phyloP scores from a whole-genome alignment of 2,797 vertebrate species.

The Macropodus opercularis region DNA sequence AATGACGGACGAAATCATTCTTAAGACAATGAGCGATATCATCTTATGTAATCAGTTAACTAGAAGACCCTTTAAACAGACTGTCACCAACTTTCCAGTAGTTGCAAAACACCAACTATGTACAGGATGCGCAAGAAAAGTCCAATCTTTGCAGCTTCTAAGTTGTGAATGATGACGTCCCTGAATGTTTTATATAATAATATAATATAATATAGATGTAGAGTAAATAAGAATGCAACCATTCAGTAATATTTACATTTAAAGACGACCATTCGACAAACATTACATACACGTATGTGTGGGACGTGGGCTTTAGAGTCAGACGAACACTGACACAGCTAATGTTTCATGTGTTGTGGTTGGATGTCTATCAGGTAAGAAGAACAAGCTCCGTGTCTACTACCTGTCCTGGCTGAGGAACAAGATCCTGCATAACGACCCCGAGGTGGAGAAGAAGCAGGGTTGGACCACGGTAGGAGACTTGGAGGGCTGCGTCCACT shows the following conservation, averaged over 20 bases:
- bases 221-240: background rate
- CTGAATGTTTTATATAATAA: no score
- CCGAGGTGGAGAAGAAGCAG: slow-evolving; percentile 98
- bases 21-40: no score
- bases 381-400: slow-evolving; percentile 97
- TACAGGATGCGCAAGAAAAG: background rate
- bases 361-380: slow-evolving; percentile 86
- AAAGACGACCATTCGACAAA: no score
- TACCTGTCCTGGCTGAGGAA: slow-evolving; percentile 99
- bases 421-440: slow-evolving; percentile 98
- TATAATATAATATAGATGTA: background rate
- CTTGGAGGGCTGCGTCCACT: slow-evolving; percentile 96
- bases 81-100: slow-evolving; percentile 1
- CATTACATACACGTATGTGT: background rate
- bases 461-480: slow-evolving; percentile 98
- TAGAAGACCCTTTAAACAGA: background rate
- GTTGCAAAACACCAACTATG: slow-evolving; percentile 3
- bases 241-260: background rate
- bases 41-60: slow-evolving; percentile 2
- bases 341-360: background rate
- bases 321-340: no score
- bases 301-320: no score
- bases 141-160: background rate
- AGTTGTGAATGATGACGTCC: background rate
- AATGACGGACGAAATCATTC: background rate